These are phyloP conservation scores for Peromyscus californicus DNA, from an alignment of 2,113 vertebrate species.

Conservation along the genomic window DNA sequence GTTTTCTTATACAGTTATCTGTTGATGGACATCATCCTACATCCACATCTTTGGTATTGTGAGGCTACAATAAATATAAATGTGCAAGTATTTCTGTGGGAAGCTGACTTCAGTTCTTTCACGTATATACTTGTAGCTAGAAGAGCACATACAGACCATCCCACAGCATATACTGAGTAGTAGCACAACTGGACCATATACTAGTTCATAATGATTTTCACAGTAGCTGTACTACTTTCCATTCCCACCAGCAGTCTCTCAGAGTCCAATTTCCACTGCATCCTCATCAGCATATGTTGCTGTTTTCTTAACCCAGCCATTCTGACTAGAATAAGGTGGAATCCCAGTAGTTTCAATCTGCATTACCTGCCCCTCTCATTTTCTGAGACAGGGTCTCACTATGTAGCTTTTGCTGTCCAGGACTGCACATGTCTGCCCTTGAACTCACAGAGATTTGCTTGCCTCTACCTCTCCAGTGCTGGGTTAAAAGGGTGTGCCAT, in stretches of 20 bases:
- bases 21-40: background rate
- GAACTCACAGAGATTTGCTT: background rate
- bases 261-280: background rate
- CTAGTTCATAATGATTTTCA: background rate
- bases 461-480: background rate
- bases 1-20: background rate
- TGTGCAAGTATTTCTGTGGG: background rate
- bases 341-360: background rate
- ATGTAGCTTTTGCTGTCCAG: background rate
- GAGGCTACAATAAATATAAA: too few species aligned
- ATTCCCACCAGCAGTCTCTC: too few species aligned
- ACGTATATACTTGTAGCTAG: background rate
- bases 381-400: background rate
- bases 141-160: too few species aligned
- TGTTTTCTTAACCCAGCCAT: background rate
- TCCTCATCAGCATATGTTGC: background rate
- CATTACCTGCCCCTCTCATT: background rate
- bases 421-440: background rate
- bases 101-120: background rate
- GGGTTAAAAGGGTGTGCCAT: background rate
- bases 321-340: too few species aligned
- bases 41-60: background rate
- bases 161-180: too few species aligned
- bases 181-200: background rate
- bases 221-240: background rate